Percentiles rank a stretch among this genome's conserved stretches.
These are phyloP conservation scores for Lithophane leautieri DNA, from an alignment of 2,888 invertebrate species.

Conservation along the genomic window DNA sequence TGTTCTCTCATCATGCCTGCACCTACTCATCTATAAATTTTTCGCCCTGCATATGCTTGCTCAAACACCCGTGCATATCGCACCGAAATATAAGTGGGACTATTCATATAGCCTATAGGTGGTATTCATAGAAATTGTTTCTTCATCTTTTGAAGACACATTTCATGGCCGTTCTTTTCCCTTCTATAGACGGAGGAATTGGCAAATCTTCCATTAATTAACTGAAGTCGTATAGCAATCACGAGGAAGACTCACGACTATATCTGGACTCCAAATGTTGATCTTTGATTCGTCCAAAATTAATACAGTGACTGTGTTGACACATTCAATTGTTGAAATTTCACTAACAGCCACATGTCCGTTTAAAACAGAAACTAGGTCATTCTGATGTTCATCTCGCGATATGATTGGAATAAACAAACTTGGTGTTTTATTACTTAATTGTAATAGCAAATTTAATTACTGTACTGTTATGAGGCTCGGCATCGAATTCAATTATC, in stretches of 20 bases:
- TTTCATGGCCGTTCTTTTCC: background rate
- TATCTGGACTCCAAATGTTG: constrained; percentile 18
- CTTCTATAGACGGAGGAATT: background rate
- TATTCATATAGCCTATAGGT: no score
- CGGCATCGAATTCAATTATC: constrained; percentile 31
- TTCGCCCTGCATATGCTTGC: no score
- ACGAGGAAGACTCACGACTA: constrained; percentile 2
- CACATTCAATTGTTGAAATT: constrained; percentile 66
- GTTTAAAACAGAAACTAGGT: constrained; percentile 55
- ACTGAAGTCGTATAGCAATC: constrained; percentile 22
- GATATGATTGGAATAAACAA: constrained; percentile 45
- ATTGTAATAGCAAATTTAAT: constrained; percentile 33
- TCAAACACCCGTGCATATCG: background rate
- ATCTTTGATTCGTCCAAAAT: constrained; percentile 55
- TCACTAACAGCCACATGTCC: constrained; percentile 50
- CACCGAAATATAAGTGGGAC: background rate
- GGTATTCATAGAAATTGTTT: background rate
- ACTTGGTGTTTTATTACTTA: constrained; percentile 46
- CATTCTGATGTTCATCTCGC: constrained; percentile 42
- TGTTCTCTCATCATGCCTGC: no score
- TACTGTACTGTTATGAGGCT: constrained; percentile 23
- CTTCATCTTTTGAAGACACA: no score
- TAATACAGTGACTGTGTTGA: constrained; percentile 51
- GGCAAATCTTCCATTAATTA: constrained; percentile 11
- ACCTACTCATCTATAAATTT: no score